Base-by-base conservation (phyloP, 2,113 vertebrate genomes). In the Todiramphus chloris region DNA sequence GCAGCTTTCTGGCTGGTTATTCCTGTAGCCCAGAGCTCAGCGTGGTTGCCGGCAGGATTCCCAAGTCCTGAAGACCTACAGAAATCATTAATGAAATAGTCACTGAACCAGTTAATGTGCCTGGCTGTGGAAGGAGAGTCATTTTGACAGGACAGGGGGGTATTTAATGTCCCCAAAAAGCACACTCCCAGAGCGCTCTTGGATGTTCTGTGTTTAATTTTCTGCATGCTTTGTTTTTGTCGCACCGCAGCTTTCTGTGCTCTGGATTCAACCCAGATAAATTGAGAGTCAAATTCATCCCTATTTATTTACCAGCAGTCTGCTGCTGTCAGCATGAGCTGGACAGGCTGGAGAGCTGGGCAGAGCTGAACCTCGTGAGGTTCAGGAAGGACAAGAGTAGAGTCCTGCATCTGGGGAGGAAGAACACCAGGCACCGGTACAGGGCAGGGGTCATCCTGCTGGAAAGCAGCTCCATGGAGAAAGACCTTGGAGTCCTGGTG, bases 141-240 rank as follows among this genome's bases (percentile, higher is more conserved):
- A 10, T 62, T 70, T 28, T 60, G 56, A 23, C 33, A 46, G 56
- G 27, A 19, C 62, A 43, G 70, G 23, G 37, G 56, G 44, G 16
- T 75, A 33, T 30, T 66, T 44, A 19, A 58, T 43, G 58, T 66
- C 70, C 28, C 67, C 43, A 41, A 12, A 44, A 44, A 75, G 46
- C 79, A 75, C 48, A 33, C 24, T 8, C 35, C 30, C 50, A 10
- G 28, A 11, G 41, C 9, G 39, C 37, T 25, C 28, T 11, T 5
- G 15, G 17, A 7, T 8, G 14, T 12, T 39, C n/a, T 31, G 37
- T 33, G 4, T 33, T 63, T 30, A 6, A 46, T 56, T 83, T 53
- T 81, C 28, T 59, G 2, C 2, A 0, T 37, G 0, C 0, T n/a
- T 74, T n/a, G 30, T 50, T 53, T 53, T 15, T 35, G 31, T 41